These are phyloP conservation scores for Aethes cnicana DNA, from an alignment of 2,888 invertebrate species.

Conservation along the genomic window DNA sequence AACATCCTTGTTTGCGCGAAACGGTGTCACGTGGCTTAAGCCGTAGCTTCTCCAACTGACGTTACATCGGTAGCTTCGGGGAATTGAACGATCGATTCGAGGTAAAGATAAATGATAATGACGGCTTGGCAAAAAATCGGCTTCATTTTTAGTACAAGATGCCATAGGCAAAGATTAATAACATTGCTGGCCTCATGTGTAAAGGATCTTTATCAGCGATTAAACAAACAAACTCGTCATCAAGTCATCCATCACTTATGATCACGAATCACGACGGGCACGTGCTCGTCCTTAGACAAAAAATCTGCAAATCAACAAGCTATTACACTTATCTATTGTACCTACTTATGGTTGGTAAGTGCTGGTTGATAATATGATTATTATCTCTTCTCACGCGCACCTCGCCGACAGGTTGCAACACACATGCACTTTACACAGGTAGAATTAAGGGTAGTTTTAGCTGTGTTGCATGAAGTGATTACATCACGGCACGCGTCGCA, in stretches of 20 bases:
- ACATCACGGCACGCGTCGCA: slow-evolving; percentile 20
- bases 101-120: no score
- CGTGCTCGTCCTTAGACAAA: not conserved
- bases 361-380: not conserved
- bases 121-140: no score
- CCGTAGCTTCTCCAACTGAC: slow-evolving; percentile 1
- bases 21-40: slow-evolving; percentile 36
- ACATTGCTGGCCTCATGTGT: no score
- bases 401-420: slow-evolving; percentile 4
- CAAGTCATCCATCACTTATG: slow-evolving; percentile 13
- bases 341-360: not conserved
- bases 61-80: slow-evolving; percentile 3
- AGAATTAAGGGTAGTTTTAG: slow-evolving; percentile 12
- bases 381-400: slow-evolving; percentile 4
- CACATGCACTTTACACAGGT: slow-evolving; percentile 5
- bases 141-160: no score
- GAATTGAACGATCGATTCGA: slow-evolving; percentile 1
- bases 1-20: slow-evolving; percentile 68
- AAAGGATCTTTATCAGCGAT: no score
- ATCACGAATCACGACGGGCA: not conserved
- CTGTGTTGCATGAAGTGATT: slow-evolving; percentile 1
- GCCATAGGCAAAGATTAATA: no score
- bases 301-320: slow-evolving; percentile 7
- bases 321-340: slow-evolving; percentile 1
- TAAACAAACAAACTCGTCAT: no score